Conservation (phyloP, 1,140 invertebrate species). For the Cotesia glomerata region DNA sequence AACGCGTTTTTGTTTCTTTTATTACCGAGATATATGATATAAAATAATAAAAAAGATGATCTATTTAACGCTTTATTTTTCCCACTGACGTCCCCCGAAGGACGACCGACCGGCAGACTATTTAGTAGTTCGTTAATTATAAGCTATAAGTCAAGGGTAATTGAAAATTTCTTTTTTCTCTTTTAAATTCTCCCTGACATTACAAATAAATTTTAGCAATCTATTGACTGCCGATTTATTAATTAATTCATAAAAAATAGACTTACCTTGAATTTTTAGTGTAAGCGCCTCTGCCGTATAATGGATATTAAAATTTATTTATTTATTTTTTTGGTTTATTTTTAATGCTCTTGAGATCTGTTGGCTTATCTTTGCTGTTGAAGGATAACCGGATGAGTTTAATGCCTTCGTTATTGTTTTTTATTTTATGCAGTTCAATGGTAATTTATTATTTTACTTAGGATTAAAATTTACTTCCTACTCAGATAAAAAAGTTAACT, state of each 20-base stretch:
- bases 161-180: neutral
- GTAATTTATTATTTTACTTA: neutral
- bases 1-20: neutral
- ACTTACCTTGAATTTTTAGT: too few relatives aligned
- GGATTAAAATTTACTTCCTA: too few relatives aligned
- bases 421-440: neutral
- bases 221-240: too few relatives aligned
- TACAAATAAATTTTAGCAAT: too few relatives aligned
- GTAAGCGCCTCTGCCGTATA: too few relatives aligned
- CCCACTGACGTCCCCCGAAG: too few relatives aligned
- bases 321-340: too few relatives aligned
- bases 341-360: neutral
- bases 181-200: neutral
- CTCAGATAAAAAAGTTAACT: too few relatives aligned
- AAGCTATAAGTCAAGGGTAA: neutral
- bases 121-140: neutral
- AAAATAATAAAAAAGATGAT: neutral
- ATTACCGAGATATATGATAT: neutral
- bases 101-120: neutral
- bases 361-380: neutral
- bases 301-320: too few relatives aligned
- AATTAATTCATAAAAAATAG: too few relatives aligned
- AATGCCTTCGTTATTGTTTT: neutral
- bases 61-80: too few relatives aligned
- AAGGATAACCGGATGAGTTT: slow-evolving; percentile 3